Base-by-base conservation (phyloP, 2,797 vertebrate genomes). In the Netta rufina region DNA sequence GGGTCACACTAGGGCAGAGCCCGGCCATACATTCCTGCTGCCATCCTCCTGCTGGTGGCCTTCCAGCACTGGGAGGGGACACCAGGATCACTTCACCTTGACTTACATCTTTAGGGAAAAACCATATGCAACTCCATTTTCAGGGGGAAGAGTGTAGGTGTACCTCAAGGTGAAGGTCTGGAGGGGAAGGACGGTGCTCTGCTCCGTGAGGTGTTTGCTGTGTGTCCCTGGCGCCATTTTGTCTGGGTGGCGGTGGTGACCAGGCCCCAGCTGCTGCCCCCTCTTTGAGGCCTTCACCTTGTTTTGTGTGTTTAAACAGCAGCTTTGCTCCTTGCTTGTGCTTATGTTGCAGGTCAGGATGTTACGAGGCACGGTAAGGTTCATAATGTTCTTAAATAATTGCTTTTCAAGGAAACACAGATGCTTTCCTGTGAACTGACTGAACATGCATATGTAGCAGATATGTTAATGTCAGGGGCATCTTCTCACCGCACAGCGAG, bases 81-180 rank as follows among this genome's bases (percentile, higher is more conserved):
- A 5, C 4, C 30, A 60, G 38, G 56, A 60, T 25, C 56, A 41
- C 43, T 43, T 39, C 33, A 2, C 22, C 13, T 47, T 0, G 0
- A 24, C 53, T 27, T 0, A 0, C 2, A 0, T 7, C 58, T 88
- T 67, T 32, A 28, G 77, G 38, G 43, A 36, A 11, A 30, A 24
- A 54, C 16, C 2, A 2, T 0, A 0, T 2, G 13, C 47, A 58
- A 14, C 32, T 62, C 22, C 18, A 2, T 16, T 24, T 33, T 51
- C 38, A 39, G 47, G 30, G 73, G 60, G 16, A 64, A 1, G 18
- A 28, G 47, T 39, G 69, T 73, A 20, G 36, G 15, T 38, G 36
- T 53, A 53, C 18, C 30, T 67, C 32, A 3, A 3, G 2, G 57
- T 8, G 38, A 36, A 69, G 24, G 33, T 74, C 8, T 1, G 3